Percentiles rank a stretch among this genome's conserved stretches.
Conservation (phyloP, 2,888 invertebrate species). For the Aporophyla nigra region DNA sequence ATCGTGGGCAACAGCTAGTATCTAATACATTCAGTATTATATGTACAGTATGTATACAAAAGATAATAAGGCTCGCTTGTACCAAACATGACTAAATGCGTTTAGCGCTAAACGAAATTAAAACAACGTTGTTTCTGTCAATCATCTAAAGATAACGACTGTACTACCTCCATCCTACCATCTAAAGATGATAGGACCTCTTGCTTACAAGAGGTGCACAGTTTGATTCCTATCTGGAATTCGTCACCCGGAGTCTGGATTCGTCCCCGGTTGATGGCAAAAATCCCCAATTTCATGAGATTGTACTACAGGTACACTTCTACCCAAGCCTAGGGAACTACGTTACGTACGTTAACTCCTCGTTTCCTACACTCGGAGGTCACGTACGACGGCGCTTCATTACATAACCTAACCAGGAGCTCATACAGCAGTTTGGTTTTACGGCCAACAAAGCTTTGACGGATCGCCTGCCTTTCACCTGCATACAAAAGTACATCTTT, state of each 20-base stretch:
- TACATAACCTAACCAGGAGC: background rate
- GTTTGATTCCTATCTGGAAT: too few species aligned
- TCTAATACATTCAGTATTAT: too few species aligned
- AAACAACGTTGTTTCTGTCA: background rate
- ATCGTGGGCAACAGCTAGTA: too few species aligned
- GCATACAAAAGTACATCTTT: slow-evolving; percentile 15
- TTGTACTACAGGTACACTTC: too few species aligned
- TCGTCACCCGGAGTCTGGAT: too few species aligned
- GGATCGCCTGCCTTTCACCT: slow-evolving; percentile 13
- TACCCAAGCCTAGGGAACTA: background rate
- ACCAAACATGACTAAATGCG: background rate
- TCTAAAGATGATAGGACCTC: too few species aligned
- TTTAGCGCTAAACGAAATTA: background rate
- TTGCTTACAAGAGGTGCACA: too few species aligned
- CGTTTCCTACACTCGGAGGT: background rate
- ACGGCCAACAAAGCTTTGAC: slow-evolving; percentile 16
- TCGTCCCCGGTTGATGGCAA: too few species aligned
- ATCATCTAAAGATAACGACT: background rate
- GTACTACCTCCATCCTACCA: too few species aligned
- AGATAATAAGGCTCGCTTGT: too few species aligned
- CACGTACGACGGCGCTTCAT: background rate
- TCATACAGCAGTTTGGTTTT: slow-evolving; percentile 16
- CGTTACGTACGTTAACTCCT: background rate
- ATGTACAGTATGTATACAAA: too few species aligned
- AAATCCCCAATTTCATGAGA: too few species aligned